These are phyloP conservation scores for Trachops cirrhosus DNA, from an alignment of 2,797 vertebrate species.

Conservation along the genomic window DNA sequence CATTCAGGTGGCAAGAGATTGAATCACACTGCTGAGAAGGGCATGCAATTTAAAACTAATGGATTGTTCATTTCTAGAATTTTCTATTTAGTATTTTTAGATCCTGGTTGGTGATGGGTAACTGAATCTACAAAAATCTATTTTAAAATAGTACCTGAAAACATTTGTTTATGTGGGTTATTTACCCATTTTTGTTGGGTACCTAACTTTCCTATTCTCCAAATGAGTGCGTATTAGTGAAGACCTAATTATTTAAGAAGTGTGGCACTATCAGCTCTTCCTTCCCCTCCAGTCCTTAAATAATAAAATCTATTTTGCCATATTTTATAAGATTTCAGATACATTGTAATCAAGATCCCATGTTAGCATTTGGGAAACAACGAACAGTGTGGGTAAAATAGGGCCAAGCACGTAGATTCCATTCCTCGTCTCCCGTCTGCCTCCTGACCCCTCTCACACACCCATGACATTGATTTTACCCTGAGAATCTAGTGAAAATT, in stretches of 20 bases:
- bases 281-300: background rate
- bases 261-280: background rate
- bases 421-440: background rate
- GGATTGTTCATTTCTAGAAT: background rate
- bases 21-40: background rate
- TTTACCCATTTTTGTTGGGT: background rate
- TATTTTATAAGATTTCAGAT: background rate
- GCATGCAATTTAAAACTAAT: background rate
- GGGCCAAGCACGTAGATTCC: background rate
- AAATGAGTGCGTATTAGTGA: background rate
- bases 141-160: background rate
- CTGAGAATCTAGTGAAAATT: no score
- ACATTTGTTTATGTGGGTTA: background rate
- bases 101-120: background rate
- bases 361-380: background rate
- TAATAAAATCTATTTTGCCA: background rate
- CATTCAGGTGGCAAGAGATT: background rate
- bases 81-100: background rate
- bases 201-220: background rate
- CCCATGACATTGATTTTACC: background rate
- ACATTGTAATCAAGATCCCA: background rate
- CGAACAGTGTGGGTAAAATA: background rate
- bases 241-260: background rate
- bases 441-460: rapidly evolving
- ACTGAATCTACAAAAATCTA: background rate